phyloP scores from a whole-genome alignment of 2,888 invertebrate genomes.

The Heliothis peltigera region DNA sequence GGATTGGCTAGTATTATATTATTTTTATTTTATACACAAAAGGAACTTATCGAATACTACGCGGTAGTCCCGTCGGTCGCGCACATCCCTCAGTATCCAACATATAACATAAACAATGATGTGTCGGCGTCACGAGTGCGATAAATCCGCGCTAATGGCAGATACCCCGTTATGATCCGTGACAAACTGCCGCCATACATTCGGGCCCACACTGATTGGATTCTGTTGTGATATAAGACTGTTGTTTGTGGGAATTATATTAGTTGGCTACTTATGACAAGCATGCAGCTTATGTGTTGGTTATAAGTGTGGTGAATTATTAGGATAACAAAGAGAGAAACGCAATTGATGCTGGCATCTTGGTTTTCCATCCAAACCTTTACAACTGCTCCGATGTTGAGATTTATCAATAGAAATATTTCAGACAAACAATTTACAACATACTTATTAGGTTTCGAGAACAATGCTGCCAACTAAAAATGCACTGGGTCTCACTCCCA shows the following conservation, averaged over 20 bases:
- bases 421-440: too few relatives aligned
- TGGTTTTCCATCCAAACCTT: neutral
- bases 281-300: neutral
- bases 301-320: slow-evolving; percentile 8
- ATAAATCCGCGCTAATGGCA: slow-evolving; percentile 63
- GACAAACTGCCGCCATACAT: slow-evolving; percentile 72
- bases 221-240: slow-evolving; percentile 74
- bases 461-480: too few relatives aligned
- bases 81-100: slow-evolving; percentile 44
- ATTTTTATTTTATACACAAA: too few relatives aligned
- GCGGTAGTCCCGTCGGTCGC: slow-evolving; percentile 2
- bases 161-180: slow-evolving; percentile 65
- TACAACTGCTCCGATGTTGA: too few relatives aligned
- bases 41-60: neutral
- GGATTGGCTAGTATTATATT: too few relatives aligned
- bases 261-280: slow-evolving; percentile 12
- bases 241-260: slow-evolving; percentile 21
- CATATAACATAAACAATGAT: slow-evolving; percentile 50
- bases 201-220: slow-evolving; percentile 75
- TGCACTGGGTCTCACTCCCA: too few relatives aligned
- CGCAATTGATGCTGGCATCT: neutral
- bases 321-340: neutral
- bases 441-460: too few relatives aligned
- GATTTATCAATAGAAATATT: too few relatives aligned
- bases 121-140: slow-evolving; percentile 48